Percentiles rank a stretch among this genome's conserved stretches.
Evolutionary conservation across 2,113 vertebrate genomes (phyloP).

Genomic region (Peromyscus polionotus): DNA sequence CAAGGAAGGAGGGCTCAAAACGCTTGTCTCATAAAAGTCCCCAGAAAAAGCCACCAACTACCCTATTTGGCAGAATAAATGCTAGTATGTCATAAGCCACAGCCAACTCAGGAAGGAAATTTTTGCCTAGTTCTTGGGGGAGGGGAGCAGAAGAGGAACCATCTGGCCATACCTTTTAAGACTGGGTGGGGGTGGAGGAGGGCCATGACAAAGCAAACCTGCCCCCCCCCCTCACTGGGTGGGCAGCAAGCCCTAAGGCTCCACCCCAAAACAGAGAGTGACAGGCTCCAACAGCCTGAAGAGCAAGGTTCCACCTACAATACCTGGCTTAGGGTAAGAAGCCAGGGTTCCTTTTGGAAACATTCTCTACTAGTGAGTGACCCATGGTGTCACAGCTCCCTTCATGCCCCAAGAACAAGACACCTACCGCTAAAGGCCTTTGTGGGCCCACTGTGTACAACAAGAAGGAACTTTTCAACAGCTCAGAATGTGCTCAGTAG

Average conservation of each 20-base stretch:
- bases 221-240: not conserved
- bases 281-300: not conserved
- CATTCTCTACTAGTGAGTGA: not conserved
- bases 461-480: not conserved
- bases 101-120: conserved; percentile 45
- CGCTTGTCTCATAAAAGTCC: conserved; percentile 28
- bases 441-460: not conserved
- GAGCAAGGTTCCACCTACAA: not conserved
- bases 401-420: not conserved
- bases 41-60: conserved; percentile 57
- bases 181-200: not conserved
- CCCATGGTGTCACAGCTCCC: not conserved
- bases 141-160: conserved; percentile 45
- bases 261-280: not conserved
- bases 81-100: conserved; percentile 31
- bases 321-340: not conserved
- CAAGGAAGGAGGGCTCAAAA: not conserved
- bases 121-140: conserved; percentile 45
- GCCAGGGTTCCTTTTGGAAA: not conserved
- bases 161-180: not conserved
- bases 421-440: not conserved
- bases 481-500: not conserved
- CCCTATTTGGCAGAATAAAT: conserved; percentile 46
- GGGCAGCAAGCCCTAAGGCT: not conserved
- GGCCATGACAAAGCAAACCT: not conserved